Base-by-base conservation (phyloP, 2,113 vertebrate species). In the Isurus oxyrinchus region DNA sequence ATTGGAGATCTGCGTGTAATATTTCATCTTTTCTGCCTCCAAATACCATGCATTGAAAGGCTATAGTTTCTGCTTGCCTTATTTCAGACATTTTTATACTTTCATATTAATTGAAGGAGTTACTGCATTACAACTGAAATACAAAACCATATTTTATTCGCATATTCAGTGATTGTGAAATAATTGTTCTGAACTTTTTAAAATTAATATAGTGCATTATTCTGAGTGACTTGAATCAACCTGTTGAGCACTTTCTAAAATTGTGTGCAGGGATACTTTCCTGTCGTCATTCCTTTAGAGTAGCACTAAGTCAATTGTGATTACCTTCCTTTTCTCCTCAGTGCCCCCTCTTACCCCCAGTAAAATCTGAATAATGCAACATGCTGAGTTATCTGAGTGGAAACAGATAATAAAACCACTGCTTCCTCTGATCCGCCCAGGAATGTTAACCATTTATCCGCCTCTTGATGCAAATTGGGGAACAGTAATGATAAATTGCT, bases 11-110 rank as follows among this genome's bases (percentile, higher is more conserved):
- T 72, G 25, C 19, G 66, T 95, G 67, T 72, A 72, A 95, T 95
- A 44, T 63, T 94, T 95, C 40, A 72, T 95, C 49, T 95, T 66
- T 67, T 72, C 66, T n/a, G 44, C 13, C 35, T 94, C 90, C 59
- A 63, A 94, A 40, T 94, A 94, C n/a, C 67, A 76, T 95, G 67
- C 66, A 72, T 95, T 95, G 66, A 95, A 95, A 95, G 94, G 44
- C 94, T 72, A 27, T 95, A 72, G 94, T 72, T 95, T 95, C 67
- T 95, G 94, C 94, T 95, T 95, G 94, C 94, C 67, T 95, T 94
- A 61, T 95, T 95, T 95, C 93, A 67, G 63, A 95, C 67, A 63
- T 95, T 95, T 95, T 95, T 95, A 95, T 95, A 95, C 94, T 95
- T 95, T 93, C 88, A n/a, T 94, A 95, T 72, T 95, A 95, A 95